A percentile compares a stretch with the other conserved stretches of the same genome.
Conservation (phyloP, 2,888 invertebrate genomes). For the Eupithecia exiguata region DNA sequence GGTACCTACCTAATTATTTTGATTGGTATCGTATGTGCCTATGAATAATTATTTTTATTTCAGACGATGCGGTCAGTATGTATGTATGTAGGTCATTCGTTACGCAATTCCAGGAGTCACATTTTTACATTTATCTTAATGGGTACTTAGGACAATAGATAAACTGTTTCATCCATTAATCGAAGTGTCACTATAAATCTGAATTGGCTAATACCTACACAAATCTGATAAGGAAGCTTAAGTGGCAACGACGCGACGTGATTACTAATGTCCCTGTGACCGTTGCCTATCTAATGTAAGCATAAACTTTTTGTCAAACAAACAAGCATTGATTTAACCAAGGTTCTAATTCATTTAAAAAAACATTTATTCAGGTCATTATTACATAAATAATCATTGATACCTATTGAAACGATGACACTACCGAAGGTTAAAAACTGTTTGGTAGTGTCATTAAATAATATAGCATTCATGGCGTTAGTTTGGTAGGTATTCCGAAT, state of each 20-base stretch:
- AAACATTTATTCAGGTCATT: too few relatives aligned
- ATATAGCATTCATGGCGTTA: background rate
- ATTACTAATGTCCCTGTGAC: background rate
- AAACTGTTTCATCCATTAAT: slow-evolving; percentile 39
- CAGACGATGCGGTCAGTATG: background rate
- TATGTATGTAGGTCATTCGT: background rate
- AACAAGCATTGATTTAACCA: background rate
- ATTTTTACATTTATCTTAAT: slow-evolving; percentile 16
- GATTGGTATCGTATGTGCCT: too few relatives aligned
- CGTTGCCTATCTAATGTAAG: background rate
- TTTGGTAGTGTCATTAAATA: too few relatives aligned
- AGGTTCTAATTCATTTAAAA: background rate
- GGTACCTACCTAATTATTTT: background rate
- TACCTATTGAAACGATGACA: too few relatives aligned
- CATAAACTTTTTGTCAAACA: slow-evolving; percentile 11
- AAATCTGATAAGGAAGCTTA: slow-evolving; percentile 22
- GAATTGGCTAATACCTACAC: slow-evolving; percentile 25
- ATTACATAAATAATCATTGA: too few relatives aligned
- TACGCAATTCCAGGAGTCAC: slow-evolving; percentile 7
- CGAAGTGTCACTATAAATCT: slow-evolving; percentile 34
- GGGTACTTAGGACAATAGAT: slow-evolving; percentile 24
- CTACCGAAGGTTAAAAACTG: too few relatives aligned
- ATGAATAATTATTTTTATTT: too few relatives aligned
- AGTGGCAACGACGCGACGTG: background rate
- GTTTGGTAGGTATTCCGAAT: background rate